Evolutionary conservation across 1,140 invertebrate genomes (phyloP).

Genomic region (Solen grandis): DNA sequence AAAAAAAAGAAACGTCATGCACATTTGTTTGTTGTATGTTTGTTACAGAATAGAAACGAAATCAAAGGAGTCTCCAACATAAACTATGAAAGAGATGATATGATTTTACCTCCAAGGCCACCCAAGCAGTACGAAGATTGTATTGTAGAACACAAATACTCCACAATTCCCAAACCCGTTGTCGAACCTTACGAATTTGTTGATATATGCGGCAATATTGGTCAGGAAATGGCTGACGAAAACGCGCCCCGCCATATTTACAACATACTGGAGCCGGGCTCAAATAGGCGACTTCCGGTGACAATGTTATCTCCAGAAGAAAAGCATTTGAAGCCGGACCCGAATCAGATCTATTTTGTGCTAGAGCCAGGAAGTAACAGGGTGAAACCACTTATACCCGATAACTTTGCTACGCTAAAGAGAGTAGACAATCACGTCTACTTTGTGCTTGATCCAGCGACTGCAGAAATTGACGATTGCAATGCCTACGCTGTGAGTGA

Average conservation of each 20-base stretch:
- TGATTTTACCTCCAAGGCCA: no score
- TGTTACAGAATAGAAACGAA: no score
- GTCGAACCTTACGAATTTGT: no score
- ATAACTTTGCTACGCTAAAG: background rate
- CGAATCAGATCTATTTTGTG: slow-evolving; percentile 9
- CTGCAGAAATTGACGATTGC: background rate
- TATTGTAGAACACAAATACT: no score
- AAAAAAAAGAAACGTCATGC: no score
- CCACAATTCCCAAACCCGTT: no score
- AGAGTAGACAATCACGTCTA: background rate
- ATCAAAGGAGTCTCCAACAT: no score
- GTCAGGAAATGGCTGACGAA: no score
- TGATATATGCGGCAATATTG: no score
- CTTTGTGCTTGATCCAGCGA: slow-evolving; percentile 12
- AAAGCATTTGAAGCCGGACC: background rate
- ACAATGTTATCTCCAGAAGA: background rate
- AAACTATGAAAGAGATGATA: no score
- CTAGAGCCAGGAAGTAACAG: slow-evolving; percentile 14
- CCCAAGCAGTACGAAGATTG: no score
- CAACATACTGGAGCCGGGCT: slow-evolving; percentile 17
- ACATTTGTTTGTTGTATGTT: no score
- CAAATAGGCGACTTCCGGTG: slow-evolving; percentile 24
- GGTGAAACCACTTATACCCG: background rate
- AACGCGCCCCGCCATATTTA: background rate
- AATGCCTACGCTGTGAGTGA: slow-evolving; percentile 16